Conservation (phyloP, 1,140 invertebrate species). For the Rhagoletis pomonella region DNA sequence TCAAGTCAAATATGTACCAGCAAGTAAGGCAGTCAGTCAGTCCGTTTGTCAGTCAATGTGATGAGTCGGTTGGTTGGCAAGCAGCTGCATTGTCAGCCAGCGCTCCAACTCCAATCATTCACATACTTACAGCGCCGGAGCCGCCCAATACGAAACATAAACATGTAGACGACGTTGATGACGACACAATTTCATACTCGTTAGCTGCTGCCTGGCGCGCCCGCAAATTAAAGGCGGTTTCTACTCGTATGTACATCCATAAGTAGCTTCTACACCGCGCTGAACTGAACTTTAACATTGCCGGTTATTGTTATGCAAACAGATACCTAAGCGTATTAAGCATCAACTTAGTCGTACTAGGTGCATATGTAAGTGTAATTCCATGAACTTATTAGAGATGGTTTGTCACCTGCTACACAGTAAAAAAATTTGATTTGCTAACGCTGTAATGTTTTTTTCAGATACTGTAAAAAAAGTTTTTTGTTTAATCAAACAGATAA, state of each 20-base stretch:
- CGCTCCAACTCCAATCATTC: slow-evolving; percentile 6
- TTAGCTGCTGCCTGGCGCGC: background rate
- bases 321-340: background rate
- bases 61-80: background rate
- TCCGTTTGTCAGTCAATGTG: background rate
- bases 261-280: background rate
- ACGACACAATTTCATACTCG: background rate
- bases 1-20: background rate
- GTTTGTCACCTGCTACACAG: background rate
- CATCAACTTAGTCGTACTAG: background rate
- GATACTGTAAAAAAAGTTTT: too few species aligned
- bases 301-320: background rate
- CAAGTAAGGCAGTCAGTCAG: background rate
- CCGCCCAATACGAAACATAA: background rate
- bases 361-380: background rate
- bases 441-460: too few species aligned
- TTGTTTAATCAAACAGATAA: too few species aligned
- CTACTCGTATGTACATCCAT: too few species aligned
- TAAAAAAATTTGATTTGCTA: background rate
- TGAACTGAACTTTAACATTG: background rate
- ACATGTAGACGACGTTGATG: too few species aligned
- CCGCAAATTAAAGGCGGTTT: too few species aligned
- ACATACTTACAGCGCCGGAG: background rate
- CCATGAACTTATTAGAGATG: background rate
- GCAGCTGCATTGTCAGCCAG: background rate